Conservation (phyloP, 2,113 vertebrate genomes). For the Cyprinodon brontotheroides region DNA sequence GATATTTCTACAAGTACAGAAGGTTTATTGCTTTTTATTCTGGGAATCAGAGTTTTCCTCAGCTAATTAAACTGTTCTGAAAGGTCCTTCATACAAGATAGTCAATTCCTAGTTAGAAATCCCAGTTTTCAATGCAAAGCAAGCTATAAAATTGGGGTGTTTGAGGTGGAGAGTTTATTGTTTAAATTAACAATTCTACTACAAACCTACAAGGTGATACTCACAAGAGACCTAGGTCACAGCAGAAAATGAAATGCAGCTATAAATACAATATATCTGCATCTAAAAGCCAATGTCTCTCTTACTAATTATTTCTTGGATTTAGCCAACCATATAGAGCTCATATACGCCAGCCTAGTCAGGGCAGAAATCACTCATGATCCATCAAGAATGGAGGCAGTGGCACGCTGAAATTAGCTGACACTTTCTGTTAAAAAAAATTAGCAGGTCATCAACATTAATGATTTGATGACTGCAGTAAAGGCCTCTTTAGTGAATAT, state of each 20-base stretch:
- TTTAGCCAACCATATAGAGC: conserved; percentile 50
- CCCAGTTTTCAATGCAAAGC: conserved; percentile 26
- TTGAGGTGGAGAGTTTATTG: conserved; percentile 52
- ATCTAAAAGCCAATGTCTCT: conserved; percentile 49
- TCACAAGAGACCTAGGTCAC: conserved; percentile 39
- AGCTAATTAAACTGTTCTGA: conserved; percentile 64
- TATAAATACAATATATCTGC: conserved; percentile 42
- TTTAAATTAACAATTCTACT: conserved; percentile 57
- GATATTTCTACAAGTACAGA: background rate
- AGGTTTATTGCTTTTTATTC: background rate
- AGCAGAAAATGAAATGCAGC: conserved; percentile 39
- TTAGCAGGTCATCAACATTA: conserved; percentile 49
- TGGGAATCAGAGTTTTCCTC: conserved; percentile 27
- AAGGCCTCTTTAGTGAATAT: conserved; percentile 8
- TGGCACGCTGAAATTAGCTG: conserved; percentile 55
- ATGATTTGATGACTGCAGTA: conserved; percentile 25
- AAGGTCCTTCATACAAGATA: conserved; percentile 44
- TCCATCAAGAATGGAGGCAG: conserved; percentile 49
- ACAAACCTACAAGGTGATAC: conserved; percentile 34
- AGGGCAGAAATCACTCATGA: conserved; percentile 50
- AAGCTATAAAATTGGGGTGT: conserved; percentile 54
- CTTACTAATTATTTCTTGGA: conserved; percentile 71
- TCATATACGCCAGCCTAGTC: conserved; percentile 43
- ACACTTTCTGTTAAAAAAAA: conserved; percentile 55
- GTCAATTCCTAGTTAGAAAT: conserved; percentile 35